phyloP scores from a whole-genome alignment of 1,140 invertebrate genomes.

The Lepidotrigona ventralis region DNA sequence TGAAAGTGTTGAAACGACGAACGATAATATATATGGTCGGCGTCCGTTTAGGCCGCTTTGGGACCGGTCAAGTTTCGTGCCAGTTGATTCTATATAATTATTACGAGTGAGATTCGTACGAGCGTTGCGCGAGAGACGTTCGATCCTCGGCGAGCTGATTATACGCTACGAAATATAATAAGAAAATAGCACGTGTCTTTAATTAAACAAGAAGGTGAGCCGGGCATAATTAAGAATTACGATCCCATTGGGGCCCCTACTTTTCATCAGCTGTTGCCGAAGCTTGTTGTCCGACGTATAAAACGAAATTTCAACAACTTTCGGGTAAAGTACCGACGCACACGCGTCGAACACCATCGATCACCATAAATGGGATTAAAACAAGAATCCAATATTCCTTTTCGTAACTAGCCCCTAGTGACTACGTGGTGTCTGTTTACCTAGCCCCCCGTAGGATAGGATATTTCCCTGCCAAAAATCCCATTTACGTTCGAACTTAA shows the following conservation, averaged over 20 bases:
- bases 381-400: conserved; percentile 16
- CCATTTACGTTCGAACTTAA: not conserved
- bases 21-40: not conserved
- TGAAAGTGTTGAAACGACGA: not conserved
- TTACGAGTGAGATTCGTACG: not conserved
- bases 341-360: not conserved
- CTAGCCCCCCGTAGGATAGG: not conserved
- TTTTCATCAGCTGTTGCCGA: not conserved
- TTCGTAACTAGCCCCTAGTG: not conserved
- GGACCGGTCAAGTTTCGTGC: not conserved
- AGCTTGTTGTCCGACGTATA: not conserved
- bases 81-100: not conserved
- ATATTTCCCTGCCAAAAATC: not conserved
- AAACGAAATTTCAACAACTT: conserved; percentile 2
- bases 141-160: not conserved
- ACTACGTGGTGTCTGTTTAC: too few relatives aligned
- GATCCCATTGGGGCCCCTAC: not conserved
- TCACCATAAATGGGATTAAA: conserved; percentile 6
- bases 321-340: not conserved
- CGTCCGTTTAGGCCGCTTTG: not conserved
- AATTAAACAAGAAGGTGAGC: not conserved
- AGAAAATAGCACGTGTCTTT: not conserved
- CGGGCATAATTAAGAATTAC: not conserved
- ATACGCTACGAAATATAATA: not conserved
- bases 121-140: not conserved